These are phyloP conservation scores for Anarhynchus alexandrinus DNA, from an alignment of 2,113 vertebrate genomes.

Conservation along the genomic window DNA sequence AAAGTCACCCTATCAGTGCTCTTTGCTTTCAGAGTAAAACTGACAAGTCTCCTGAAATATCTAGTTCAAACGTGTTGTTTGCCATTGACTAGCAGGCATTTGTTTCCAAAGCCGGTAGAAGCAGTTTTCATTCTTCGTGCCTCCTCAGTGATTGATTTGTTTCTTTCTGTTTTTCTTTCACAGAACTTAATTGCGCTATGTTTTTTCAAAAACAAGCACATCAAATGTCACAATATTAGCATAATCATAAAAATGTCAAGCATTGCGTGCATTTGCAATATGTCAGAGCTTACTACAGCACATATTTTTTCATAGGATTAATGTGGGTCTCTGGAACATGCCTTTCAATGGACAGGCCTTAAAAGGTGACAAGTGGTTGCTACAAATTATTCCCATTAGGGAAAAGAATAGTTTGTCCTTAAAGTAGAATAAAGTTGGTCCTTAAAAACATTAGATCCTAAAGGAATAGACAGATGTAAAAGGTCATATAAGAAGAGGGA, in stretches of 20 bases:
- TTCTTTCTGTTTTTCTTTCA: constrained; percentile 30
- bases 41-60: constrained; percentile 51
- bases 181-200: constrained; percentile 12
- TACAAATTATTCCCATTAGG: not conserved
- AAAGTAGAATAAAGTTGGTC: not conserved
- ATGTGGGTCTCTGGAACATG: not conserved
- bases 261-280: not conserved
- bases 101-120: constrained; percentile 27
- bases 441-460: not conserved
- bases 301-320: accelerated
- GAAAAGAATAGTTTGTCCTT: not conserved
- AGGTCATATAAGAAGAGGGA: not conserved
- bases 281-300: not conserved
- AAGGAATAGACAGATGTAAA: not conserved
- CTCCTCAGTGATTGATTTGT: constrained; percentile 47
- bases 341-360: not conserved
- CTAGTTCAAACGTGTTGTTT: constrained; percentile 35
- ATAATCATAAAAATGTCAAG: constrained; percentile 39
- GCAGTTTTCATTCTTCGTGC: constrained; percentile 15
- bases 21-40: constrained; percentile 9
- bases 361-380: not conserved
- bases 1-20: not conserved
- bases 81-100: not conserved
- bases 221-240: constrained; percentile 30
- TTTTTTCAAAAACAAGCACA: constrained; percentile 11